Base-by-base conservation (phyloP, 2,113 vertebrate species). In the Gila orcuttii region DNA sequence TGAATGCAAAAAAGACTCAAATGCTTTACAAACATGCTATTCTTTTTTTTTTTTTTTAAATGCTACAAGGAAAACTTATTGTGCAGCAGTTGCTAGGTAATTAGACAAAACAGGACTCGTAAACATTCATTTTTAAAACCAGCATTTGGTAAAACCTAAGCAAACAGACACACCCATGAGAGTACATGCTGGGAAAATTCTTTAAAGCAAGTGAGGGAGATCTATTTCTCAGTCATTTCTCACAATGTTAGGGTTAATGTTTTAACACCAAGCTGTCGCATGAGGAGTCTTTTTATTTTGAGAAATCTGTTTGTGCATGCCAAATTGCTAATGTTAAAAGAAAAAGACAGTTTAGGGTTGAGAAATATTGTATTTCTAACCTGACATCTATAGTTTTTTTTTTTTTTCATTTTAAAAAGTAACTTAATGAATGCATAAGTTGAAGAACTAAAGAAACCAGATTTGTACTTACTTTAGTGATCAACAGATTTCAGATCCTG, bases 391-490 rank as follows among this genome's bases (percentile, higher is more conserved):
- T 57, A 57, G 19, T 57, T 17, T 52, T 21, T 47, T 47, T 9
- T 25, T n/a, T n/a, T n/a, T 75, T 19, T 17, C 15, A 13, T 25
- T 75, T 19, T 17, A 25, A 15, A 74, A 74, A 74, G 5, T 25
- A 6, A 0, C 11, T 45, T 45, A 73, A 45, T 57, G 19, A 23
- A 23, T n/a, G 11, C 21, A 42, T 21, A 45, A 23, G 69, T n/a
- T 71, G 19, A 73, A n/a, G 1, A 13, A 7, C 23, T 50, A 12
- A 28, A 75, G 23, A 52, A 33, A 55, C 60, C 42, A 33, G 23
- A 8, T 62, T 25, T 39, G 9, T 42, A 76, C 91, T 93, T 93
- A 95, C 94, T 94, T 89, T 78, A 13, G 23, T 28, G 57, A 86
- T 76, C 39, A 85, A 85, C 17, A 89, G 50, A 85, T 85, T 88